Evolutionary conservation across 2,888 invertebrate species (phyloP), one percentile per base, ranked within the genome.

Genomic region (Acanthoscelides obtectus): DNA sequence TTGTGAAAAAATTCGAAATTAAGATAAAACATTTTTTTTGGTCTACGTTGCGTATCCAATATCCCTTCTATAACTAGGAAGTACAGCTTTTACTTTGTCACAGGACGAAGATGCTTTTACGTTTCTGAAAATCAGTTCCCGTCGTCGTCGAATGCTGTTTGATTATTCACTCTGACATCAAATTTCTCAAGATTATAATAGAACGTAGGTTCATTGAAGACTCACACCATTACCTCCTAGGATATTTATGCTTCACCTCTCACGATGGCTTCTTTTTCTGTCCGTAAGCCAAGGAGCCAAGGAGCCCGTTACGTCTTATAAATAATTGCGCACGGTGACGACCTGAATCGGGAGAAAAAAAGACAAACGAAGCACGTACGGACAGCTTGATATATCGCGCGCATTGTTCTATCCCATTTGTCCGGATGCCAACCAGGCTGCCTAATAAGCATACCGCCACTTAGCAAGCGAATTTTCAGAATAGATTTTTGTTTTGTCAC

Each of bases 381-480:
- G 20, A 66, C 66, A 66, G 21, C 22, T 66, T 66, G 66, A 66
- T 66, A 21, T 66, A 66, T 66, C 22, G 66, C 66, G 66, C 20
- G 66, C 66, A 66, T 66, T 66, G 66, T 66, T 66, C 66, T 66
- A 66, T 66, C 22, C 20, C 20, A 66, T 66, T 66, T 66, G 66
- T 66, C 20, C 6, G 22, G 66, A 66, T 66, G 66, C 66, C 66
- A 66, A 66, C 20, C 66, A 5, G 22, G 66, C 20, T 66, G 20
- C 20, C 20, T 66, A 66, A 66, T 66, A 77, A 78, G 76, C 75
- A 78, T 79, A 80, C 79, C 79, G 77, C 79, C 79, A 79, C 80
- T 79, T 79, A 80, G 79, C 80, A 79, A 79, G 79, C 77, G 76
- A 78, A 79, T 80, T 78, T 45, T 45, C 45, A 45, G 45, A 45